Base-by-base conservation (phyloP, 1,140 invertebrate species). In the Vollenhovia emeryi region DNA sequence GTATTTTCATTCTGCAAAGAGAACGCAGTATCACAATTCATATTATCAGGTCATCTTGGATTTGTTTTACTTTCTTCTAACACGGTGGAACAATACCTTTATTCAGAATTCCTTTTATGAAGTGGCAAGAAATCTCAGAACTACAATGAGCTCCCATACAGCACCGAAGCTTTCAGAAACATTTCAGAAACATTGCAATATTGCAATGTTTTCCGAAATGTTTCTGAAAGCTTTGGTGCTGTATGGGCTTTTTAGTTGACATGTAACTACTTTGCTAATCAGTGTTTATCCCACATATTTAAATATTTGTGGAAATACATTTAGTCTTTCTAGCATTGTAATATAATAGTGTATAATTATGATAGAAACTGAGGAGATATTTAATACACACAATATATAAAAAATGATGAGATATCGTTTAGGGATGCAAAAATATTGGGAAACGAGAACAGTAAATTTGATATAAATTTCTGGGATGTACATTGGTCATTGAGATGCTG, bases 401-500 rank as follows among this genome's bases (percentile, higher is more conserved):
- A 5, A 36, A 36, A 36, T 36, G 6, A 79, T n/a, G 57, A 9
- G 75, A 69, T 83, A 15, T 82, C 69, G 73, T 88, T 57, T 52
- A 90, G 89, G 18, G 75, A 76, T 13, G 48, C n/a, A 0, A 27
- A 3, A 11, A 76, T 9, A n/a, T 18, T 59, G 3, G 7, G 11
- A 15, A 0, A 27, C 0, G 11, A 2, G 33, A 3, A 80, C 1
- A 48, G 82, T n/a, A n/a, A n/a, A 4, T 91, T 89, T 69, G 57
- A 91, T 57, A 86, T 94, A 52, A 55, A 7, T 36, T 93, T 94
- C 8, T 43, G 43, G 43, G 0, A 2, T 3, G 43, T 13, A 6
- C 83, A 90, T 48, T 91, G 89, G 82, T 1, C 86, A 59, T 36
- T 90, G 0, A 84, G 57, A 13, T 90, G 88, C 75, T 85, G 55